Evolutionary conservation across 2,113 vertebrate genomes (phyloP).

Genomic region (Gymnorhina tibicen): DNA sequence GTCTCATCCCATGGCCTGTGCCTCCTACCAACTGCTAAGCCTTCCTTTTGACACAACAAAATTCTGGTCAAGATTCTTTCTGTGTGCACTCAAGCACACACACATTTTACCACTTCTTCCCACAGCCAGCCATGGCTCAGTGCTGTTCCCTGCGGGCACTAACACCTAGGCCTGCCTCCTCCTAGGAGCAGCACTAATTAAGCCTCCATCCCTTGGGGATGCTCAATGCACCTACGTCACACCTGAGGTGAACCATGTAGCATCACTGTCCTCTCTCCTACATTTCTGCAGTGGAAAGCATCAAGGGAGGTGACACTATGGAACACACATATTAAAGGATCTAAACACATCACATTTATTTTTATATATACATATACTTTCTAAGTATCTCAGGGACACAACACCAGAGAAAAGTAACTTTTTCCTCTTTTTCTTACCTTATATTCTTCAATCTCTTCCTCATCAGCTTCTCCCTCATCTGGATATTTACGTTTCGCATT

Average conservation of each 20-base stretch:
- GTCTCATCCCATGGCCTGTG: not conserved
- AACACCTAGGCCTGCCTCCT: not conserved
- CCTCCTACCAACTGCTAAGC: not conserved
- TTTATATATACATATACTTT: not conserved
- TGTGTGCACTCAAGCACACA: fast-evolving
- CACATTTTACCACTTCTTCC: not conserved
- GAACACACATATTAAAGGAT: not conserved
- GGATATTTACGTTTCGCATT: slow-evolving; percentile 82
- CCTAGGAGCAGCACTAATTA: not conserved
- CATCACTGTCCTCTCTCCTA: fast-evolving
- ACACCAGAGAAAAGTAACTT: not conserved
- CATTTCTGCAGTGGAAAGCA: not conserved
- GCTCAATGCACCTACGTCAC: fast-evolving
- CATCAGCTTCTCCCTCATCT: slow-evolving; percentile 88
- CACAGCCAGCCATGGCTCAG: not conserved
- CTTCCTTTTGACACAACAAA: not conserved
- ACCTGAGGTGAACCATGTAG: not conserved
- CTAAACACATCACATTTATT: fast-evolving
- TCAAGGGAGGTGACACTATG: not conserved
- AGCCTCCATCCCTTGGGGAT: not conserved
- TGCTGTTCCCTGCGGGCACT: not conserved
- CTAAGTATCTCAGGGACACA: not conserved
- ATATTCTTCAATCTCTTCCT: slow-evolving; percentile 91
- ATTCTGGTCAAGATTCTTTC: not conserved
- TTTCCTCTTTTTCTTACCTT: slow-evolving; percentile 72